Conservation (phyloP, 2,888 invertebrate genomes). For the Arctia plantaginis region DNA sequence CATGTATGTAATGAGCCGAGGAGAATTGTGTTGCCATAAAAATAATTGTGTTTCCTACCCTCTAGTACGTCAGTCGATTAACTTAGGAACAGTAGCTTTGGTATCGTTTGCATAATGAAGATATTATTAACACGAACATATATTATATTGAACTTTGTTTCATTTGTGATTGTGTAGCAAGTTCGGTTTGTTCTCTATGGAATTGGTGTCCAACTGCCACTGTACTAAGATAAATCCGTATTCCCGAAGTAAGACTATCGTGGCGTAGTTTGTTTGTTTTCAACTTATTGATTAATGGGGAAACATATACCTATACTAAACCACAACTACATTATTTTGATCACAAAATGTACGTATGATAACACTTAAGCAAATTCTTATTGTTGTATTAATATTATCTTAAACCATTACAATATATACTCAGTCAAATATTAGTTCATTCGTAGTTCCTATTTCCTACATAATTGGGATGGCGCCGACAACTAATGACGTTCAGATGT, state of each 20-base stretch:
- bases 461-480: neutral
- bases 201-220: conserved; percentile 7
- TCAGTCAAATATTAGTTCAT: neutral
- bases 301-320: neutral
- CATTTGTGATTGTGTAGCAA: conserved; percentile 2
- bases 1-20: conserved; percentile 85
- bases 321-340: neutral
- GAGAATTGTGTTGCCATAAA: conserved; percentile 87
- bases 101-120: conserved; percentile 45
- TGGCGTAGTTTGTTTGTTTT: neutral
- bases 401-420: neutral
- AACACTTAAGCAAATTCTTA: neutral
- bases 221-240: conserved; percentile 9
- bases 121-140: conserved; percentile 23
- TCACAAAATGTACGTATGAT: neutral
- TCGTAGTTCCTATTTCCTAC: neutral
- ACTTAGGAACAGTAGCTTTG: conserved; percentile 41
- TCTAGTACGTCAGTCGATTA: conserved; percentile 72
- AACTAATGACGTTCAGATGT: neutral
- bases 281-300: neutral
- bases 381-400: neutral
- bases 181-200: conserved; percentile 7
- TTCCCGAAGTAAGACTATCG: neutral
- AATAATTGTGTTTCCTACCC: conserved; percentile 82
- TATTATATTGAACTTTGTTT: conserved; percentile 7